Evolutionary conservation across 2,113 vertebrate genomes (phyloP), one percentile per base, ranked within the genome.

Genomic region (Sapayoa aenigma): DNA sequence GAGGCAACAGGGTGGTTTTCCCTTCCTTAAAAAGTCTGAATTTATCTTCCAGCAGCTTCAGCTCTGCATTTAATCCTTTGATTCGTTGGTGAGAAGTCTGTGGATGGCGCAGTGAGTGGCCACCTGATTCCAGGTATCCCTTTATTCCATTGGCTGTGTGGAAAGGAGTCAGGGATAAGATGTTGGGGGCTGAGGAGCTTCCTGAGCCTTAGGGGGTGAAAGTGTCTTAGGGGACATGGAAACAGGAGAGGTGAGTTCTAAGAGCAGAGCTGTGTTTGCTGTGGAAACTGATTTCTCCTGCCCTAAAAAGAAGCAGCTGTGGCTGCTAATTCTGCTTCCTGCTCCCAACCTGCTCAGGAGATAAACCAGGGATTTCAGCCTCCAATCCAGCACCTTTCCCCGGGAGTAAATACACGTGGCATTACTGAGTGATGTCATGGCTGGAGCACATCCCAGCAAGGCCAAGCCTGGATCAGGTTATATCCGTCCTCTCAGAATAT

Each of bases 401-500:
- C 23, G 2, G 72, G 68, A 94, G 90, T 93, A 96, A 91, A 96
- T 80, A 93, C 75, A 87, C 49, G 23, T 89, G 84, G 83, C 85
- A 89, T 94, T 87, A 86, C 47, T 25, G 71, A 18, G 67, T 96
- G 94, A 95, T 94, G 87, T 95, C 93, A 95, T 73, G 68, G 89
- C 96, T 95, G 84, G 92, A 96, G 58, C 76, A 33, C 50, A 24
- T 73, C 85, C 96, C 91, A 91, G 93, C 44, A 6, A 92, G 79
- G 89, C 89, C 93, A 92, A 95, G 95, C 91, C 93, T 81, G 89
- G 94, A 91, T 94, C 94, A 97, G 94, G 93, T 92, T 92, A 50
- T 91, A 92, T 94, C 93, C 87, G 74, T 87, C 84, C 74, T 84
- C 81, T 91, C 89, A 60, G 88, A 87, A 67, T 67, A 63, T 4